phyloP scores from a whole-genome alignment of 2,113 vertebrate species.

The Microtus richardsoni region DNA sequence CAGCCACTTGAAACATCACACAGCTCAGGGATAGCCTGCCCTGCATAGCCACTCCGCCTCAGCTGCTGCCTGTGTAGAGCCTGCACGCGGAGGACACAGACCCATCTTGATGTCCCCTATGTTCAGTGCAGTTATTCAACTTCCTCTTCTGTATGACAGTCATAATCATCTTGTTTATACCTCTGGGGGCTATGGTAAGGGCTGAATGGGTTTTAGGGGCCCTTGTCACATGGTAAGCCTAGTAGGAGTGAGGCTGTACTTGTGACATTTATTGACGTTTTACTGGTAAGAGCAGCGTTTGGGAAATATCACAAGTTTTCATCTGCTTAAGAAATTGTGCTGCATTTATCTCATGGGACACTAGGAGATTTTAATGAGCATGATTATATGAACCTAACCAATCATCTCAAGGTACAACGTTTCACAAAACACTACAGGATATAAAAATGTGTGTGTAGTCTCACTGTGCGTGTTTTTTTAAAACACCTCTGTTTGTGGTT shows the following conservation, averaged over 20 bases:
- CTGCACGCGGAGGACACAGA: too few relatives aligned
- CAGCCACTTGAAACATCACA: rapidly evolving
- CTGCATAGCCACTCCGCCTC: background rate
- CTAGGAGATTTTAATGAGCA: background rate
- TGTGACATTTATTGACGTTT: background rate
- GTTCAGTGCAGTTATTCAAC: background rate
- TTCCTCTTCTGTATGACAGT: background rate
- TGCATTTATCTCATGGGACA: background rate
- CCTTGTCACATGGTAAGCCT: background rate
- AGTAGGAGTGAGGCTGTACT: background rate
- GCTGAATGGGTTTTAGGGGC: background rate
- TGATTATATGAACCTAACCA: background rate
- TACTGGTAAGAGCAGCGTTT: background rate
- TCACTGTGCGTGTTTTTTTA: too few relatives aligned
- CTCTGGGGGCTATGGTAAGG: rapidly evolving
- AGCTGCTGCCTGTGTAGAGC: background rate
- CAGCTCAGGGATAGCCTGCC: rapidly evolving
- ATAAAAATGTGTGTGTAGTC: rapidly evolving
- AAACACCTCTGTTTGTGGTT: background rate
- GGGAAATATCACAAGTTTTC: background rate
- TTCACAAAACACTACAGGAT: background rate
- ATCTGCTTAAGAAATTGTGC: background rate
- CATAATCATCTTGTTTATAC: rapidly evolving
- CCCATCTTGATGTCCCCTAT: background rate
- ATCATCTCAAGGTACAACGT: background rate